Evolutionary conservation across 2,888 invertebrate species (phyloP).

Genomic region (Alsophila aescularia): DNA sequence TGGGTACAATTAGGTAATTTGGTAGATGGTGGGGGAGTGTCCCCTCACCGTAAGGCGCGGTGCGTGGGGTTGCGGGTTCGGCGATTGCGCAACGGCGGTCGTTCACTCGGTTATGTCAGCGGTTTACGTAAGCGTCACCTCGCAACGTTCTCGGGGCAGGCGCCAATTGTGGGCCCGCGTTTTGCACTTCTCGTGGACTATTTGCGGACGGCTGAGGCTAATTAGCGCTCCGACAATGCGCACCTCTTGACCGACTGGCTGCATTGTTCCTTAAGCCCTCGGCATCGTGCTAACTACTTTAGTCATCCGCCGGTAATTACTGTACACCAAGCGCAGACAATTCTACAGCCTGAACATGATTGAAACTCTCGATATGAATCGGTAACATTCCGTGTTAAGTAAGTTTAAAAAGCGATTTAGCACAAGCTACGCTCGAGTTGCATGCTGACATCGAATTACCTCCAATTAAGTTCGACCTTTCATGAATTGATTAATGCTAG

Average conservation of each 20-base stretch:
- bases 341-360: not conserved
- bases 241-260: slow-evolving; percentile 52
- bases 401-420: slow-evolving; percentile 22
- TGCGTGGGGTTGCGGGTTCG: slow-evolving; percentile 80
- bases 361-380: slow-evolving; percentile 5
- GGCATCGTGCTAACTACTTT: slow-evolving; percentile 51
- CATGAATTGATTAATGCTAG: slow-evolving; percentile 68
- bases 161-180: slow-evolving; percentile 56
- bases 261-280: slow-evolving; percentile 54
- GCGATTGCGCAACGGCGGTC: slow-evolving; percentile 81
- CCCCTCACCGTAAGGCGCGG: slow-evolving; percentile 58
- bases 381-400: slow-evolving; percentile 13
- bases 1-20: slow-evolving; percentile 80
- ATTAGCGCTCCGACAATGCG: slow-evolving; percentile 61
- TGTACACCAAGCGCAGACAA: slow-evolving; percentile 2
- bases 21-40: slow-evolving; percentile 60
- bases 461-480: slow-evolving; percentile 76
- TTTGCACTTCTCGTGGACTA: slow-evolving; percentile 79
- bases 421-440: slow-evolving; percentile 42
- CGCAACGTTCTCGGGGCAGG: slow-evolving; percentile 76
- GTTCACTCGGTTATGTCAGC: slow-evolving; percentile 84
- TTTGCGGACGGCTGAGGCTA: slow-evolving; percentile 68
- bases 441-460: slow-evolving; percentile 61
- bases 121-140: slow-evolving; percentile 81
- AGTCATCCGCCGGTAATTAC: slow-evolving; percentile 36